Conservation (phyloP, 1,140 invertebrate genomes). For the Drosophila ambigua region DNA sequence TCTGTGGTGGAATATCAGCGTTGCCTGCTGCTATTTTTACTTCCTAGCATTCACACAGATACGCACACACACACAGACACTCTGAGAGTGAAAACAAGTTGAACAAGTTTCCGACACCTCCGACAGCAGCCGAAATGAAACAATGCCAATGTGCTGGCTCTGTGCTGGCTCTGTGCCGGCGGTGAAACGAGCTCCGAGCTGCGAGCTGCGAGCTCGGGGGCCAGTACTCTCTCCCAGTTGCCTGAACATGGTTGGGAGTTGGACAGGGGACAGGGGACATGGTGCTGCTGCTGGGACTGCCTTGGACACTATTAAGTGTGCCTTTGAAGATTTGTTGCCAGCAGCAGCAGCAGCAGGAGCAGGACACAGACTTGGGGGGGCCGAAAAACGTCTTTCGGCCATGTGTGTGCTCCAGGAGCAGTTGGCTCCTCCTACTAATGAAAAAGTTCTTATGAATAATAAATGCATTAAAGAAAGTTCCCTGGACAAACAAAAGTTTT, state of each 20-base stretch:
- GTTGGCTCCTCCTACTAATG: constrained; percentile 60
- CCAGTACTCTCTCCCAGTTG: constrained; percentile 11
- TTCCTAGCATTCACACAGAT: constrained; percentile 22
- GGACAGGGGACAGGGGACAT: neutral
- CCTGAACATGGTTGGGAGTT: constrained; percentile 16
- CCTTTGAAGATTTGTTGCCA: constrained; percentile 57
- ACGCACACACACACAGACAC: constrained; percentile 63
- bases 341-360: neutral
- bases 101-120: constrained; percentile 81
- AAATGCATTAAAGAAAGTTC: constrained; percentile 76
- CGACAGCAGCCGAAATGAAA: constrained; percentile 56
- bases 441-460: constrained; percentile 81
- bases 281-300: neutral
- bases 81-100: constrained; percentile 66
- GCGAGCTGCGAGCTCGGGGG: constrained; percentile 10
- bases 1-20: constrained; percentile 23
- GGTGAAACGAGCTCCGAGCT: constrained; percentile 14
- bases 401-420: constrained; percentile 31
- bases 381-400: constrained; percentile 44
- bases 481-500: constrained; percentile 53
- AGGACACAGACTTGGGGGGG: constrained; percentile 29
- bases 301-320: constrained; percentile 27
- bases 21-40: constrained; percentile 60
- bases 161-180: constrained; percentile 43
- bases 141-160: constrained; percentile 59